Conservation (phyloP, 2,888 invertebrate genomes). For the Arrhopalites spinosus region DNA sequence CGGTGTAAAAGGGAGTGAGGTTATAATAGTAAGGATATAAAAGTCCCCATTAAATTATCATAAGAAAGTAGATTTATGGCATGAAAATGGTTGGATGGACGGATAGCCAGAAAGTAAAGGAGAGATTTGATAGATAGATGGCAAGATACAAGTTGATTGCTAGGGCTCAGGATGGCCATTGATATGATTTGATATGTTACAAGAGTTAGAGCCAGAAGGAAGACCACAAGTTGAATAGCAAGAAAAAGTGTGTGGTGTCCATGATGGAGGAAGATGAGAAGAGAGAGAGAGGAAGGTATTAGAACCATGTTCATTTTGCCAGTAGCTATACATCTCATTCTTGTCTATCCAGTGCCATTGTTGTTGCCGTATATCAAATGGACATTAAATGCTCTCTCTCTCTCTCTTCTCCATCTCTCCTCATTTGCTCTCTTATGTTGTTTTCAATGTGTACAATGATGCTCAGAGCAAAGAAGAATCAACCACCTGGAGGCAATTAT, state of each 20-base stretch:
- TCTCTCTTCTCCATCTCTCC: no score
- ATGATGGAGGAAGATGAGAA: background rate
- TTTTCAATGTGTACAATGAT: no score
- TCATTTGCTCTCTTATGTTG: no score
- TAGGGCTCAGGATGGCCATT: background rate
- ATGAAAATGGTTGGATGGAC: background rate
- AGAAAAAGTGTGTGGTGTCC: background rate
- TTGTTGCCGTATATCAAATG: background rate
- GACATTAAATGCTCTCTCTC: no score
- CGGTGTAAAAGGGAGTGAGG: background rate
- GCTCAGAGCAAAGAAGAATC: background rate
- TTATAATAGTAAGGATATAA: background rate
- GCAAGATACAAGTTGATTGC: slow-evolving; percentile 3
- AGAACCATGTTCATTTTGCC: slow-evolving; percentile 2
- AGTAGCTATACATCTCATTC: background rate
- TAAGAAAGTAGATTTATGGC: slow-evolving; percentile 10
- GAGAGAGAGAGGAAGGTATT: background rate
- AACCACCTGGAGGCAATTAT: background rate
- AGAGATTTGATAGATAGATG: slow-evolving; percentile 14
- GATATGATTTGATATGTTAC: background rate
- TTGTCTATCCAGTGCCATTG: slow-evolving; percentile 12
- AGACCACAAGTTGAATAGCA: background rate
- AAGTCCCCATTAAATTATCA: no score
- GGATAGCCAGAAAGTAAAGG: background rate
- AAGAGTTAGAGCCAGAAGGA: background rate